Conservation (phyloP, 2,113 vertebrate genomes). For the Choloepus hoffmanni region DNA sequence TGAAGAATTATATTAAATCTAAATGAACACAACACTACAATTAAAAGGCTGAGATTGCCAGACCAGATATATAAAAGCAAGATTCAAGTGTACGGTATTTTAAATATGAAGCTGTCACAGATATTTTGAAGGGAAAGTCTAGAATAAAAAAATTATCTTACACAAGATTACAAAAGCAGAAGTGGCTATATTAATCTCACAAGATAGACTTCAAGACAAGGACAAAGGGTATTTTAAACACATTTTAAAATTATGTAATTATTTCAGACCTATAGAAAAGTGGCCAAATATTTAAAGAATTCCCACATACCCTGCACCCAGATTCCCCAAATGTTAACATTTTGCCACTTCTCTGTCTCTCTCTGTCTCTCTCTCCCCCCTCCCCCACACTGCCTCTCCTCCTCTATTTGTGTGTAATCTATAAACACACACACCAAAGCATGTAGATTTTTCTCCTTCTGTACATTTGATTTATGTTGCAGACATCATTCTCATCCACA, state of each 20-base stretch:
- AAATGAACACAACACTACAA: constrained; percentile 54
- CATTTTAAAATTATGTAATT: neutral
- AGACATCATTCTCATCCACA: neutral
- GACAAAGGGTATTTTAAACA: neutral
- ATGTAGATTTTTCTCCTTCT: neutral
- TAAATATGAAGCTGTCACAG: neutral
- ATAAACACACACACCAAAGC: neutral
- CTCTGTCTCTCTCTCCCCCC: neutral
- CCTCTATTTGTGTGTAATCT: neutral
- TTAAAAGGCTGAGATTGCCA: constrained; percentile 52
- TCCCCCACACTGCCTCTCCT: neutral
- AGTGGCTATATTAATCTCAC: neutral
- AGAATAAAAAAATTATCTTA: neutral
- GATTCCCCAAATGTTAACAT: neutral
- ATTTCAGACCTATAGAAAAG: constrained; percentile 3
- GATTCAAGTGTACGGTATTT: neutral
- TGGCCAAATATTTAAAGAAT: neutral
- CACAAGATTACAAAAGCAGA: constrained; percentile 3
- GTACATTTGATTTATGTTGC: neutral
- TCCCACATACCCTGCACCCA: neutral
- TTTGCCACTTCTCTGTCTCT: neutral
- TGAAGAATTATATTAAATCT: constrained; percentile 62
- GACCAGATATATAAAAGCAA: constrained; percentile 30
- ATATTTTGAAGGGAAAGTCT: constrained; percentile 34
- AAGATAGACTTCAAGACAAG: neutral